phyloP scores from a whole-genome alignment of 2,888 invertebrate genomes.

The Athalia circularis region DNA sequence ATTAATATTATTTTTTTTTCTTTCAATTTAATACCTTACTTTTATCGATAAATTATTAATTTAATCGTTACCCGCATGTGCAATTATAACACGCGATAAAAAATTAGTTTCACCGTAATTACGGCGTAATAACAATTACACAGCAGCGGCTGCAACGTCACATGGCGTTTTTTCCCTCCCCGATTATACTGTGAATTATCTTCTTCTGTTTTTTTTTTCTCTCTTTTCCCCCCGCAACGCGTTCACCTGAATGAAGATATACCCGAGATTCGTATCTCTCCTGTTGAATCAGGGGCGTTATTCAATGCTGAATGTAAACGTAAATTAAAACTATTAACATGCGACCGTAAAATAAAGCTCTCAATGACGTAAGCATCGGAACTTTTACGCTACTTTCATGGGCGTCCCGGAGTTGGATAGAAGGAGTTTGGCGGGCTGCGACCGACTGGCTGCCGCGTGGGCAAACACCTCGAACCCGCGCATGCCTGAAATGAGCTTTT shows the following conservation, averaged over 20 bases:
- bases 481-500: conserved; percentile 57
- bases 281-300: neutral
- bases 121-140: no score
- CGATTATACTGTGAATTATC: neutral
- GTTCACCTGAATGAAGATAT: neutral
- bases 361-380: conserved; percentile 38
- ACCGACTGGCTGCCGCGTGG: conserved; percentile 70
- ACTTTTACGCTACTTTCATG: conserved; percentile 26
- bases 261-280: no score
- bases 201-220: neutral
- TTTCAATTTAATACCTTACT: neutral
- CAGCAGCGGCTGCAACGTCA: conserved; percentile 15
- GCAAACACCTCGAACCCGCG: conserved; percentile 64
- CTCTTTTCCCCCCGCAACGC: neutral
- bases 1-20: neutral
- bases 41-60: no score
- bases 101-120: neutral
- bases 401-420: conserved; percentile 41
- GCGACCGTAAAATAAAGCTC: conserved; percentile 19
- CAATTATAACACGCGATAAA: neutral
- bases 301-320: conserved; percentile 1
- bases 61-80: neutral
- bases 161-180: neutral
- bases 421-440: conserved; percentile 70
- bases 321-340: conserved; percentile 11